Base-by-base conservation (phyloP, 2,888 invertebrate species). In the Eudasyphora cyanicolor region DNA sequence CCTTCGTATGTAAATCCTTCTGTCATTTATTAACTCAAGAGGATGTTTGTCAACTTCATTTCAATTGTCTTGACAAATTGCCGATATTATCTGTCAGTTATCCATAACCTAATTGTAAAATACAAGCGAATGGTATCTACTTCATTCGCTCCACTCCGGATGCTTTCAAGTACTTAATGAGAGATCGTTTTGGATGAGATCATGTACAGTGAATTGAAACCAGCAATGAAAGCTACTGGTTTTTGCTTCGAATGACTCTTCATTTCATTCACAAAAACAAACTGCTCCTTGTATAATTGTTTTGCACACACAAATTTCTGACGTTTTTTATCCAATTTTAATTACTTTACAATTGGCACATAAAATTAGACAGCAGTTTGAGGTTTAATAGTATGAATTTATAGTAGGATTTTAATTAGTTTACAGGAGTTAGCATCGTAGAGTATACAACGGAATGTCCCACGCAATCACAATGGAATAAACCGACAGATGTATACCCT, bases 371-470 rank as follows among this genome's bases (percentile, higher is more conserved):
- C 27, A 32, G 51, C 42, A 24, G 67, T 78, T 74, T 54, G n/a
- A 24, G 75, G 57, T 78, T 75, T n/a, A 67, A 77, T 38, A 51
- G 60, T 29, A 27, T 74, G 57, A 29, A 3, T 12, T 76, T 71
- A 32, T 71, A 45, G 42, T 57, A 29, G 42, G 29, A 32, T 1
- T 49, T 77, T 77, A 76, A 71, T 80, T 60, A 60, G 45, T 17
- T 35, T 12, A 45, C 45, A 45, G 14, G 45, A 14, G 19, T 5
- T 32, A 32, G n/a, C 32, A 32, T 32, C 32, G n/a, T n/a, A n/a
- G n/a, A n/a, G n/a, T n/a, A n/a, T 32, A 32, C 32, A 32, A 4
- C 32, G 32, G 32, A 4, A 32, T 32, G 32, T n/a, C n/a, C n/a
- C n/a, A n/a, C n/a, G n/a, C n/a, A n/a, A n/a, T n/a, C n/a, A n/a